phyloP scores from a whole-genome alignment of 2,797 vertebrate species.

The Eurystomus glaucurus region DNA sequence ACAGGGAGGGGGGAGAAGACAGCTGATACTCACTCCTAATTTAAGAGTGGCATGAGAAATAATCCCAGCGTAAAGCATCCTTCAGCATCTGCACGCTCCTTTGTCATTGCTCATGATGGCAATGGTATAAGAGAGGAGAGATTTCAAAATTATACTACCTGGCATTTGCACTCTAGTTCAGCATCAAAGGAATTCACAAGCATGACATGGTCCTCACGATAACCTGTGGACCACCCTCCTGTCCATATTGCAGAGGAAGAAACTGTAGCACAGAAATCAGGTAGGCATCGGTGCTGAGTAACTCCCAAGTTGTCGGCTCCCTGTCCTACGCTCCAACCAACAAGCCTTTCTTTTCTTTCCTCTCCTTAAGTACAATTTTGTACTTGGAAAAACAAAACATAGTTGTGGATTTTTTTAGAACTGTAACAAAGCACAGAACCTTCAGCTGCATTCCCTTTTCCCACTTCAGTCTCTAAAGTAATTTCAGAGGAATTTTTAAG shows the following conservation, averaged over 20 bases:
- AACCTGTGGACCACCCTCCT: background rate
- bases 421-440: slow-evolving; percentile 1
- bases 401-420: background rate
- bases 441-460: background rate
- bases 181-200: background rate
- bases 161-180: background rate
- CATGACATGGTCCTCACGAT: accelerated
- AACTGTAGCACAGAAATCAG: background rate
- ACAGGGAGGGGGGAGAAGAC: background rate
- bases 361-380: background rate
- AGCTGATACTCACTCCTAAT: background rate
- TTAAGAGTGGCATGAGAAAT: background rate
- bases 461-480: background rate
- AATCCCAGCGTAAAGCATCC: background rate
- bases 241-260: background rate
- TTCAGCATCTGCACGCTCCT: background rate
- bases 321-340: background rate
- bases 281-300: background rate
- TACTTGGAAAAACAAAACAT: background rate
- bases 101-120: background rate
- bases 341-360: background rate
- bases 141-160: background rate
- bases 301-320: background rate
- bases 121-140: background rate
- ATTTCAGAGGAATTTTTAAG: slow-evolving; percentile 43